Evolutionary conservation across 2,888 invertebrate genomes (phyloP), one percentile per base, ranked within the genome.

Genomic region (Microctonus hyperodae): DNA sequence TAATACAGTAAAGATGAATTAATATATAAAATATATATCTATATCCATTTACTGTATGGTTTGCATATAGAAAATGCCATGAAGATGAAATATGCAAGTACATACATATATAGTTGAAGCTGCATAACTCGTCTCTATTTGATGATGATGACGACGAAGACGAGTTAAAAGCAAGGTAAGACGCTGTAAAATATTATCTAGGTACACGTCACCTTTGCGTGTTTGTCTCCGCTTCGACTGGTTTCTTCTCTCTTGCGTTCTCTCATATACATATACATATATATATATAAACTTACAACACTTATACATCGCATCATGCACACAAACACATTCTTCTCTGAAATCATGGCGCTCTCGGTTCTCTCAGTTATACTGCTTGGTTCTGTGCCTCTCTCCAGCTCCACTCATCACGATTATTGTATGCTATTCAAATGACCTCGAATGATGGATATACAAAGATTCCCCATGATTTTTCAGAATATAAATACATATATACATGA

Each of bases 161-260:
- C 20, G 23, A 37, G 33, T 57, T 28, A 55, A 50, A 37, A 37
- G 57, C 31, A 33, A 56, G 61, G 53, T 16, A 31, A 57, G 55
- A 75, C 67, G 73, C 68, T 69, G 72, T 70, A 73, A 74, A 74
- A 74, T 64, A 56, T 58, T 59, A 63, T 58, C 40, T 60, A 65
- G 50, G 71, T 75, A 78, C 78, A 82, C 82, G 81, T 82, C 81
- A 80, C 78, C 79, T 78, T 78, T 73, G 82, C 79, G 80, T 82
- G 82, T 82, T 82, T 82, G 81, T 81, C 77, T 81, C 81, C 75
- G 74, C 72, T 75, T 74, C 72, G 78, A 81, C 81, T 81, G 80
- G 81, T 81, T 77, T 75, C 72, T 71, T 31, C 61, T 68, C 69
- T 57, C 69, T 65, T 63, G 67, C 71, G 31, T 65, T 44, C 35